Evolutionary conservation across 2,113 vertebrate genomes (phyloP).

Genomic region (Tamias sibiricus): DNA sequence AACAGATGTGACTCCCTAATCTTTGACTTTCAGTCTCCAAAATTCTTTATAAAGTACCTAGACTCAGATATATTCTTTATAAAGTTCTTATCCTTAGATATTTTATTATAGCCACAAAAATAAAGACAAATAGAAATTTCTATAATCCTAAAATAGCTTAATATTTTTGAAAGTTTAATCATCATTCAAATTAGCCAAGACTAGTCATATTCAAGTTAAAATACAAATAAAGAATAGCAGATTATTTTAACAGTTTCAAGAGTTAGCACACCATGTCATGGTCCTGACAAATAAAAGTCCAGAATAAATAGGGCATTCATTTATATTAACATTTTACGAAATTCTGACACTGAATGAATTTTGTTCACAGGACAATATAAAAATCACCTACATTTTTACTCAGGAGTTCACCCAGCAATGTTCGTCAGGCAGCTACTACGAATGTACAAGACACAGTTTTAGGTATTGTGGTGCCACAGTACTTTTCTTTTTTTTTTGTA

Average conservation of each 20-base stretch:
- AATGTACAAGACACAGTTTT: background rate
- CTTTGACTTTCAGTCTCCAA: background rate
- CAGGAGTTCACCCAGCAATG: background rate
- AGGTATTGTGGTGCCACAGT: no score
- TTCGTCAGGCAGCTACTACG: background rate
- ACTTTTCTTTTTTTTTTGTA: no score
- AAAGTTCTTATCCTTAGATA: no score
- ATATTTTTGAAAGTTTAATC: background rate
- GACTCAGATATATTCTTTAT: no score
- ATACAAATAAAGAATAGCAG: background rate
- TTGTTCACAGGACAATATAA: background rate
- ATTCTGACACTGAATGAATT: background rate
- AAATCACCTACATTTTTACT: conserved; percentile 5
- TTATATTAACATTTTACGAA: background rate
- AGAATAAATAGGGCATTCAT: background rate
- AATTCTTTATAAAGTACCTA: background rate
- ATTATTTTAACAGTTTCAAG: background rate
- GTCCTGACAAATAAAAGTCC: background rate
- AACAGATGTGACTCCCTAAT: background rate
- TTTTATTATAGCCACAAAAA: background rate
- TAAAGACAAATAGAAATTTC: background rate
- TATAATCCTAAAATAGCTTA: background rate
- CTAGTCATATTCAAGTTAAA: background rate
- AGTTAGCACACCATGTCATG: background rate
- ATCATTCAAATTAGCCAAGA: background rate